These are phyloP conservation scores for Oithona nana DNA, from an alignment of 2,888 invertebrate species.

Conservation along the genomic window DNA sequence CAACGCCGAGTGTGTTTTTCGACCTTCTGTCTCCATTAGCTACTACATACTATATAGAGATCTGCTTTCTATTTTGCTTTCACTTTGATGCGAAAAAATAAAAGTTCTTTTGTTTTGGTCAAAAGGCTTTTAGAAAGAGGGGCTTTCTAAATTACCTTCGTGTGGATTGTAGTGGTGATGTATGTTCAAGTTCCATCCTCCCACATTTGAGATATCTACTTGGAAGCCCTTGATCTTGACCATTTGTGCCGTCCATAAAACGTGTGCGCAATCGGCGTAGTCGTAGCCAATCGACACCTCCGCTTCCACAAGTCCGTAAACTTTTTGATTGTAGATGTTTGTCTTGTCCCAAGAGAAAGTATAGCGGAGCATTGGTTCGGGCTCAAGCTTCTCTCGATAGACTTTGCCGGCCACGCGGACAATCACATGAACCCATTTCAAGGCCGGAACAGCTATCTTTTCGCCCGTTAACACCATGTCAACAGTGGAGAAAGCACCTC, in stretches of 20 bases:
- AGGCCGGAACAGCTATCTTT: constrained; percentile 46
- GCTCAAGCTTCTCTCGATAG: constrained; percentile 80
- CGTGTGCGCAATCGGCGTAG: constrained; percentile 61
- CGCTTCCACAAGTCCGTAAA: constrained; percentile 31
- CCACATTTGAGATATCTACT: constrained; percentile 87
- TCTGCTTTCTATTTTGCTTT: no score
- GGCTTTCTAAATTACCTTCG: constrained; percentile 49
- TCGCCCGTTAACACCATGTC: constrained; percentile 75
- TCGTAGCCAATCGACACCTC: constrained; percentile 61
- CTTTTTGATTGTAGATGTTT: constrained; percentile 52
- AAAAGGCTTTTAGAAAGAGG: no score
- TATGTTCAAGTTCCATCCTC: constrained; percentile 92
- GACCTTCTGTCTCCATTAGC: no score
- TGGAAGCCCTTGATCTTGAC: constrained; percentile 85
- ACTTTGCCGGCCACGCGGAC: constrained; percentile 87
- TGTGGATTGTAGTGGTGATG: constrained; percentile 98
- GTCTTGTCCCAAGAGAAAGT: constrained; percentile 93
- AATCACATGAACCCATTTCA: constrained; percentile 67
- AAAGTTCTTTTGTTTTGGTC: no score
- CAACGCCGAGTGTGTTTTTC: no score
- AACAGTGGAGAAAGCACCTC: constrained; percentile 79
- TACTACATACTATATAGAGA: no score
- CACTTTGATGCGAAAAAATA: no score
- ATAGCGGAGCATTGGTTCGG: constrained; percentile 86
- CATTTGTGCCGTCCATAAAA: constrained; percentile 88